Evolutionary conservation across 2,888 invertebrate genomes (phyloP).

Genomic region (Baronia brevicornis): DNA sequence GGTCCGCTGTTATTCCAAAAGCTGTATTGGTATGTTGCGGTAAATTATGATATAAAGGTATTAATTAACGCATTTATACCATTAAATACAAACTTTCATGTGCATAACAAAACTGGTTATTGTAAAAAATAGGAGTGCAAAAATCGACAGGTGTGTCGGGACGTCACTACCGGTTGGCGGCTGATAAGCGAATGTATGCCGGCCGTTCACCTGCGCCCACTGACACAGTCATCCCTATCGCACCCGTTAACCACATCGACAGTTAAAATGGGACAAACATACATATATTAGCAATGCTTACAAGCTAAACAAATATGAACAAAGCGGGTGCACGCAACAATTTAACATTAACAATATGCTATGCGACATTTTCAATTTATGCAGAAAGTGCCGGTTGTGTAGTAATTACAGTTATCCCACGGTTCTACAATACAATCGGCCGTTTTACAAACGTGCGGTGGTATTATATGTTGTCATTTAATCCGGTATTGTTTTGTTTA

Average conservation of each 20-base stretch:
- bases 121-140: slow-evolving; percentile 24
- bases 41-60: no score
- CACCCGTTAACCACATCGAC: slow-evolving; percentile 22
- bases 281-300: slow-evolving; percentile 14
- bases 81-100: slow-evolving; percentile 19
- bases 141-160: slow-evolving; percentile 53
- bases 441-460: slow-evolving; percentile 23
- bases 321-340: slow-evolving; percentile 39
- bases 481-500: slow-evolving; percentile 25
- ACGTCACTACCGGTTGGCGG: slow-evolving; percentile 55
- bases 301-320: slow-evolving; percentile 24
- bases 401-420: slow-evolving; percentile 42
- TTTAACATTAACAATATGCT: slow-evolving; percentile 40
- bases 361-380: slow-evolving; percentile 48
- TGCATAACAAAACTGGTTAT: slow-evolving; percentile 14
- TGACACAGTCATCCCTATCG: slow-evolving; percentile 55
- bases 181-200: slow-evolving; percentile 71
- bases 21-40: no score
- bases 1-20: no score
- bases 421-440: slow-evolving; percentile 27
- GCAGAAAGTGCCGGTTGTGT: slow-evolving; percentile 42
- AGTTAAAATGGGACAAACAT: slow-evolving; percentile 30
- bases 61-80: no score
- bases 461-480: slow-evolving; percentile 17
- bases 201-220: slow-evolving; percentile 70